These are phyloP conservation scores for Oryzias melastigma DNA, from an alignment of 2,113 vertebrate genomes.

Conservation along the genomic window DNA sequence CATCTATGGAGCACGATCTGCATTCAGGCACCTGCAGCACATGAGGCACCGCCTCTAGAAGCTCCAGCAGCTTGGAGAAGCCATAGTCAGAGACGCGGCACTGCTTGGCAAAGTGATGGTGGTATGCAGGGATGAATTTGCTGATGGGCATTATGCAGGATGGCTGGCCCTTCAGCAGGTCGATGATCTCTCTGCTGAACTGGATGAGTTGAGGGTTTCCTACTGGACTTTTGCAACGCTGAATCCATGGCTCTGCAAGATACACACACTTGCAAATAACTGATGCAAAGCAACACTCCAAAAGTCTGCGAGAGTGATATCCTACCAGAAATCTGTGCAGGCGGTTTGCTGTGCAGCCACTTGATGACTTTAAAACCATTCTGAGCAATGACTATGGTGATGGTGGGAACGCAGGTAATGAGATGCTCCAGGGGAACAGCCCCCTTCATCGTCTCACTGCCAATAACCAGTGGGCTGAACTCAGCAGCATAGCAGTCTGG, in stretches of 20 bases:
- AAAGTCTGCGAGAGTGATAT: background rate
- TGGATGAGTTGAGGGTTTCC: constrained; percentile 97
- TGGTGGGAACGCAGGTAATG: constrained; percentile 92
- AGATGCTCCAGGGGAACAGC: constrained; percentile 93
- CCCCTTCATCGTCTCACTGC: constrained; percentile 80
- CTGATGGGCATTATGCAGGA: constrained; percentile 87
- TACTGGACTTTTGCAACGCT: constrained; percentile 93
- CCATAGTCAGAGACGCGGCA: constrained; percentile 97
- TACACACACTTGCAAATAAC: background rate
- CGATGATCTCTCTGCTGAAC: constrained; percentile 95
- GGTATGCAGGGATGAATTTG: constrained; percentile 95
- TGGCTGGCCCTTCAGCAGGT: constrained; percentile 90
- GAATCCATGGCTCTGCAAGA: constrained; percentile 89
- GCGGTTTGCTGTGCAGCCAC: constrained; percentile 97
- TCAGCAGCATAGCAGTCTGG: constrained; percentile 91
- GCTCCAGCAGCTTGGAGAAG: constrained; percentile 91
- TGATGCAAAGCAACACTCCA: background rate
- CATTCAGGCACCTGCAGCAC: constrained; percentile 84
- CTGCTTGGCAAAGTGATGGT: constrained; percentile 97
- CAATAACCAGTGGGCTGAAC: constrained; percentile 81
- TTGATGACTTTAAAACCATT: constrained; percentile 97
- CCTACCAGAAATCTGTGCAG: constrained; percentile 86
- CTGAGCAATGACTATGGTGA: constrained; percentile 91
- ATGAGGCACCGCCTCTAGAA: constrained; percentile 94
- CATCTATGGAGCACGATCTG: background rate